Conservation (phyloP, 2,797 vertebrate genomes). For the Sorex maritimensis region DNA sequence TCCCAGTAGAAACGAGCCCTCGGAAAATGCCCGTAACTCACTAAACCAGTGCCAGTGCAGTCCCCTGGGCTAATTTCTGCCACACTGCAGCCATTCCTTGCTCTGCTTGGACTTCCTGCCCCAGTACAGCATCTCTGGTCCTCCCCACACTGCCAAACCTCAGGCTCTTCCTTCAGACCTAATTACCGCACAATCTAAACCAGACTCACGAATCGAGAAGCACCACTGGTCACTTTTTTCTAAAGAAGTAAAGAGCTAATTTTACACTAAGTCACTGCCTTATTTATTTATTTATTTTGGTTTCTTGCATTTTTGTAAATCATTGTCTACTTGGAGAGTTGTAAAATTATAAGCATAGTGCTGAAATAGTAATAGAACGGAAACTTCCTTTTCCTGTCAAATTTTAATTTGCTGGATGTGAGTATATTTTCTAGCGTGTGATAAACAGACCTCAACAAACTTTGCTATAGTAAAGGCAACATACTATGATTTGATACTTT, state of each 20-base stretch:
- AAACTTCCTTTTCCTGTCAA: not conserved
- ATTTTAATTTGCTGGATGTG: not conserved
- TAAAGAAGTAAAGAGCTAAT: not conserved
- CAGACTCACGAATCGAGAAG: not conserved
- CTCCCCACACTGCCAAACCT: not conserved
- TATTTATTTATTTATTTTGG: not conserved
- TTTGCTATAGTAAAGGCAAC: not conserved
- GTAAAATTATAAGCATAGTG: not conserved
- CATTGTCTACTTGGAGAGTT: not conserved
- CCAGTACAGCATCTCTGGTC: not conserved
- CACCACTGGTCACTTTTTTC: not conserved
- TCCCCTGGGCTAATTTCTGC: not conserved
- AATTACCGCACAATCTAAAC: not conserved
- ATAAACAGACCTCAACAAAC: not conserved
- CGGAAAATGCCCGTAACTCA: not conserved
- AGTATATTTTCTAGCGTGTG: not conserved
- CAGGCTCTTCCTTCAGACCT: conserved; percentile 2
- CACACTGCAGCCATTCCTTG: too few species aligned
- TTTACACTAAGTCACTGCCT: not conserved
- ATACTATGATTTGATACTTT: conserved; percentile 17
- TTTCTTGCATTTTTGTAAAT: conserved; percentile 21
- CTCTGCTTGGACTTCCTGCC: not conserved
- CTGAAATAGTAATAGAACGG: not conserved
- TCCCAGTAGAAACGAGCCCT: conserved; percentile 26
- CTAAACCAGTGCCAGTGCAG: not conserved